Base-by-base conservation (phyloP, 1,140 invertebrate genomes). In the Caenorhabditis brenneri region DNA sequence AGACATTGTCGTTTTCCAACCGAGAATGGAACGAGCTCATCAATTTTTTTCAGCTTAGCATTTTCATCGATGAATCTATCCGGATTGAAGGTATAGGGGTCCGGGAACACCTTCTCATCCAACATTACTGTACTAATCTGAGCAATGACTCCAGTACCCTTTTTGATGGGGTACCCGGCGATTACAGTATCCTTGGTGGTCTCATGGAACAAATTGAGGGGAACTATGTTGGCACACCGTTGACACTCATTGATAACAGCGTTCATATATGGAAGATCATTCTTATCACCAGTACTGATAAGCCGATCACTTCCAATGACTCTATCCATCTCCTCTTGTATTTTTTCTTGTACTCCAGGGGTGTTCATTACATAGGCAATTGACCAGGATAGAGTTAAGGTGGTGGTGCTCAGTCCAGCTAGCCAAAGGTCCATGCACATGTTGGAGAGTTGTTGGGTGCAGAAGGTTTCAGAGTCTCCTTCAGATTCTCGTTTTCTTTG, bases 21-120 rank as follows among this genome's bases (percentile, higher is more conserved):
- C 39, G 95, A 95, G 89, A 96, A 97, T 0, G 95, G 96, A 92
- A 97, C 94, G 91, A 96, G 96, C 91, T 93, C 95, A 3, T 74
- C 33, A n/a, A 85, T 95, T 81, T 95, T 95, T 49, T 92, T 92
- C 19, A 96, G 94, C 16, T 86, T 53, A 24, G 95, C 95, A 86
- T 94, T 94, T 0, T 93, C 92, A 80, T 94, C 93, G 60, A 97
- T 92, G 91, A 97, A 96, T 36, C 96, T 92, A 46, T 93, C 93
- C 0, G 96, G 96, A 42, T 94, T 93, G 91, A 96, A 97, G 86
- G 93, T 93, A 88, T 95, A 94, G 0, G 96, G 95, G 83, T 95
- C 93, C 2, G 95, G 93, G 95, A 95, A 97, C 2, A 84, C 29
- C 22, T 74, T 81, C 31, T 95, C 94, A 87, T 96, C 94, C 94